These are phyloP conservation scores for Sarcophaga bullata DNA, from an alignment of 1,140 invertebrate species.

Conservation along the genomic window DNA sequence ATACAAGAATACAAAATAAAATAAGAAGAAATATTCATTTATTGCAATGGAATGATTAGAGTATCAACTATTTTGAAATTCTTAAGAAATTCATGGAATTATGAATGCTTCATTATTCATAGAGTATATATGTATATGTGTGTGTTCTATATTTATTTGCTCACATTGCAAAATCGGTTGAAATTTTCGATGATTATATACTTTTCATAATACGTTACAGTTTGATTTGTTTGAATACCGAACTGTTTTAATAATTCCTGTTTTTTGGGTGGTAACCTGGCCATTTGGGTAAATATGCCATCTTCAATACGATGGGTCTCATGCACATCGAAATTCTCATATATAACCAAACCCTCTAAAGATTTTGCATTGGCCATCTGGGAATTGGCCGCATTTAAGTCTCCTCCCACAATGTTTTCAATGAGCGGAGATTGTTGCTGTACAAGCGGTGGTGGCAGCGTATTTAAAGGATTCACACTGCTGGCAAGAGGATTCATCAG, in stretches of 20 bases:
- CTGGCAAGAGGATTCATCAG: not conserved
- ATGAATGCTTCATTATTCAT: slow-evolving; percentile 4
- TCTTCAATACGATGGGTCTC: slow-evolving; percentile 63
- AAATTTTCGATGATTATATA: slow-evolving; percentile 66
- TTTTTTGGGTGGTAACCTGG: slow-evolving; percentile 63
- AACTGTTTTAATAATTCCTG: slow-evolving; percentile 66
- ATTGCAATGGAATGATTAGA: not conserved
- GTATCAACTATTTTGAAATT: not conserved
- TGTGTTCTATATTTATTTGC: slow-evolving; percentile 51
- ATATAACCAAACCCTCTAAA: slow-evolving; percentile 61
- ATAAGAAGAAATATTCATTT: slow-evolving; percentile 9
- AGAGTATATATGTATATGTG: not conserved
- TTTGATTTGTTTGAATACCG: slow-evolving; percentile 66
- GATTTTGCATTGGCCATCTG: slow-evolving; percentile 46
- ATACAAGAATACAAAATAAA: not conserved
- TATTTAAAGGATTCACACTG: not conserved
- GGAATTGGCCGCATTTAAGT: slow-evolving; percentile 5
- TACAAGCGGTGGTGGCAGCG: not conserved
- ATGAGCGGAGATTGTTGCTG: slow-evolving; percentile 1
- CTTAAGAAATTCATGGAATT: not conserved
- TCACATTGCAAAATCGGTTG: slow-evolving; percentile 67
- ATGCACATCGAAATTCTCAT: slow-evolving; percentile 64
- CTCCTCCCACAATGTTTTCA: not conserved
- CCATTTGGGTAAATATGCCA: slow-evolving; percentile 63
- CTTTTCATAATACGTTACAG: slow-evolving; percentile 66